These are phyloP conservation scores for Littorina saxatilis DNA, from an alignment of 1,140 invertebrate species.

Conservation along the genomic window DNA sequence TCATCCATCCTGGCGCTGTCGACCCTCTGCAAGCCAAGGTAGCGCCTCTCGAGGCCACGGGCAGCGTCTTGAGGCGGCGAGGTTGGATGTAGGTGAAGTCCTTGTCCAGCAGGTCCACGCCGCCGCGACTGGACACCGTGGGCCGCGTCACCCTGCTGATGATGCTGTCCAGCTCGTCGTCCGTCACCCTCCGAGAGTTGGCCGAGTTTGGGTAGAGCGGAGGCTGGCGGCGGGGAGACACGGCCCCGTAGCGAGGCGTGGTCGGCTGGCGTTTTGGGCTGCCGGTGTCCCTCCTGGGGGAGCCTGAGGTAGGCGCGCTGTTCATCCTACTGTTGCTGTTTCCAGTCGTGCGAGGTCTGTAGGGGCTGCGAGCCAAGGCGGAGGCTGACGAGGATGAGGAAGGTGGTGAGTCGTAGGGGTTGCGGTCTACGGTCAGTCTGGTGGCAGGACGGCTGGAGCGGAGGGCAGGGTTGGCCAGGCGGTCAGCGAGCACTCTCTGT, in stretches of 20 bases:
- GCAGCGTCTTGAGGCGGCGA: slow-evolving; percentile 56
- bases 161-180: slow-evolving; percentile 52
- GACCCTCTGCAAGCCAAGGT: slow-evolving; percentile 55
- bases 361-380: neutral
- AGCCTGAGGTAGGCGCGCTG: neutral
- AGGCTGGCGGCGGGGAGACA: neutral
- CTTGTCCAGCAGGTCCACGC: slow-evolving; percentile 54
- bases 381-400: neutral
- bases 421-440: neutral
- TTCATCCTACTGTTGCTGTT: neutral
- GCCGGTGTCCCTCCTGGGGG: neutral
- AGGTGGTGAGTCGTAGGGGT: neutral
- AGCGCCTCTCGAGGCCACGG: slow-evolving; percentile 58
- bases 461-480: neutral
- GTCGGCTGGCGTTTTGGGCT: neutral
- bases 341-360: neutral
- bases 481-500: slow-evolving; percentile 4
- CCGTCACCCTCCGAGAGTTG: slow-evolving; percentile 38
- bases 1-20: slow-evolving; percentile 50
- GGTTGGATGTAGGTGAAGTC: slow-evolving; percentile 57
- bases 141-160: slow-evolving; percentile 55
- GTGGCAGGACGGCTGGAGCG: neutral
- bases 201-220: neutral
- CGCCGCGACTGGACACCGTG: slow-evolving; percentile 59
- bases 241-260: neutral